Evolutionary conservation across 2,797 vertebrate species (phyloP), one percentile per base, ranked within the genome.

Genomic region (Cyclopterus lumpus): DNA sequence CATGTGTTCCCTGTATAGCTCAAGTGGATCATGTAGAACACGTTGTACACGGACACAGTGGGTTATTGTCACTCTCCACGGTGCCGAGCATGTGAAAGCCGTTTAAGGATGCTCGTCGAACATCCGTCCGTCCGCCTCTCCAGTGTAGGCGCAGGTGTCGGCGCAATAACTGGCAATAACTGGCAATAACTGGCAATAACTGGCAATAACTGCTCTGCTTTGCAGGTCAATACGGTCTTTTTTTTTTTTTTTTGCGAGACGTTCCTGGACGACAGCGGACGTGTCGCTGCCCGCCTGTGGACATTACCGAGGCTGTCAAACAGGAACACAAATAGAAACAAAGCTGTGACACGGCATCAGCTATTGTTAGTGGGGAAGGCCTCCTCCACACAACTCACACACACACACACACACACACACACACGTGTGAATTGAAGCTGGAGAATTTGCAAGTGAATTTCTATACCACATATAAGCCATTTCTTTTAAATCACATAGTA

Each of bases 221-320:
- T 9, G 44, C 20, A 59, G 40, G 66, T 16, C 28, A 28, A 15
- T 44, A 26, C 10, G n/a, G 44, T 12, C 11, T 48, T 46, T 63
- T 64, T 32, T n/a, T n/a, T n/a, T n/a, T n/a, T 28, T 26, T 28
- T 28, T 28, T 26, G 64, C 34, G 51, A 53, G 64, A 66, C n/a
- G 20, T 24, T 32, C 12, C 20, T 51, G 36, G 22, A 67, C 32
- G 51, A n/a, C 55, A 36, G 67, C 67, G 36, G 40, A 48, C 28
- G 55, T 49, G 30, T 28, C 16, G 3, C 58, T 46, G 26, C n/a
- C 55, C 34, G 26, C 22, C 16, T 26, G 48, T 66, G 46, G 46
- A 38, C 48, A 55, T 63, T 6, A 4, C 32, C 3, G 14, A 22
- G 20, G 48, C 32, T 20, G 69, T 61, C 59, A 11, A 16, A 36